Base-by-base conservation (phyloP, 1,140 invertebrate species). In the Sminthurinus signatus region DNA sequence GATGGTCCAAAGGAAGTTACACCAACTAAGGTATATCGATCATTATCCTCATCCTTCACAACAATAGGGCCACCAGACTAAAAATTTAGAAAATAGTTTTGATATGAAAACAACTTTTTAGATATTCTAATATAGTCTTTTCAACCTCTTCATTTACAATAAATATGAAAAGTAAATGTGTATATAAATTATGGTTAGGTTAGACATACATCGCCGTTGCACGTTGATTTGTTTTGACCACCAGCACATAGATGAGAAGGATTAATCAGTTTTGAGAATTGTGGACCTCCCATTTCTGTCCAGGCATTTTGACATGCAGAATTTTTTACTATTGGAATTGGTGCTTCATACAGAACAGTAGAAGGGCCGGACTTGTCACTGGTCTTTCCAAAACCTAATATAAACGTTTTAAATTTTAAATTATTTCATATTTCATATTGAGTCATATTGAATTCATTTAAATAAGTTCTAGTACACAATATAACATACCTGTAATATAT, bases 361-460 rank as follows among this genome's bases (percentile, higher is more conserved):
- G 50, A 25, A 28, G 23, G 50, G 27, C 50, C 28, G 12, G 14
- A 8, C 5, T 52, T 52, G 19, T 25, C 50, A 27, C 4, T 8
- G 8, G 50, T 52, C 27, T 52, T 52, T 14, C 50, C 50, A 27
- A 27, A 52, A 25, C 50, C 50, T 17, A n/a, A n/a, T n/a, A n/a
- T n/a, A n/a, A n/a, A n/a, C n/a, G n/a, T n/a, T n/a, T n/a, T n/a
- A n/a, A n/a, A n/a, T n/a, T n/a, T n/a, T n/a, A n/a, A n/a, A n/a
- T n/a, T n/a, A n/a, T n/a, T n/a, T n/a, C n/a, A n/a, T n/a, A n/a
- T n/a, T n/a, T n/a, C n/a, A n/a, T n/a, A n/a, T n/a, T n/a, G n/a
- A n/a, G n/a, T n/a, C n/a, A n/a, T n/a, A n/a, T n/a, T n/a, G n/a
- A n/a, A n/a, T n/a, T n/a, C n/a, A n/a, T n/a, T n/a, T n/a, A n/a